Percentiles rank a stretch among this genome's conserved stretches.
Evolutionary conservation across 2,888 invertebrate species (phyloP).

Genomic region (Saturnia japonica): DNA sequence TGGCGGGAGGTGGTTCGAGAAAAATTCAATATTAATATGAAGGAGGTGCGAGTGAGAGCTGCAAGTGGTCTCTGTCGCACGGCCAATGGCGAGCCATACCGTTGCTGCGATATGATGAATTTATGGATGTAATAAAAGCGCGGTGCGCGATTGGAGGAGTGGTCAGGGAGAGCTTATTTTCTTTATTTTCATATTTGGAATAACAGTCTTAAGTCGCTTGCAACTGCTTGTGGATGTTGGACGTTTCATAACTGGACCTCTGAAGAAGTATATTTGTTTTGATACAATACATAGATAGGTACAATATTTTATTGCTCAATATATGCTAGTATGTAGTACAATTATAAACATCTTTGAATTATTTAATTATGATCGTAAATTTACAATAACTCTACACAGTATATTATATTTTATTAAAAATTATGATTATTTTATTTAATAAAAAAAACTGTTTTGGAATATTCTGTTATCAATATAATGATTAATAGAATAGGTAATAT

Average conservation of each 20-base stretch:
- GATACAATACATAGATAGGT: not conserved
- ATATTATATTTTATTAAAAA: not conserved
- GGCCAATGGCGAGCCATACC: constrained; percentile 81
- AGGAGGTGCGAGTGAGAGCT: constrained; percentile 84
- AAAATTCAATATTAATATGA: constrained; percentile 92
- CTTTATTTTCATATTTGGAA: constrained; percentile 82
- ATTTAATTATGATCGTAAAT: not conserved
- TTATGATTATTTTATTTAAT: not conserved
- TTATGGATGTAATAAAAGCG: constrained; percentile 91
- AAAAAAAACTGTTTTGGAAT: not conserved
- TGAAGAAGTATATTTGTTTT: constrained; percentile 28
- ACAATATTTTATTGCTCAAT: not conserved
- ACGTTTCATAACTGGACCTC: constrained; percentile 55
- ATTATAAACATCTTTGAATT: not conserved
- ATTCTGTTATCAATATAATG: not conserved
- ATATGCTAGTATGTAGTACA: not conserved
- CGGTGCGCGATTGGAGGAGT: constrained; percentile 85
- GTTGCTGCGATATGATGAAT: constrained; percentile 87
- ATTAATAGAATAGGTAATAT: not conserved
- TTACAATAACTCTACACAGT: not conserved
- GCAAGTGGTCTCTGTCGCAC: constrained; percentile 75
- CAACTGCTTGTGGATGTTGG: constrained; percentile 52
- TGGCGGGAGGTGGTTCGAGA: constrained; percentile 82
- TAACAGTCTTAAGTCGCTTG: constrained; percentile 69
- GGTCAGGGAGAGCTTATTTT: constrained; percentile 80